Conservation (phyloP, 2,113 vertebrate species). For the Conger conger region DNA sequence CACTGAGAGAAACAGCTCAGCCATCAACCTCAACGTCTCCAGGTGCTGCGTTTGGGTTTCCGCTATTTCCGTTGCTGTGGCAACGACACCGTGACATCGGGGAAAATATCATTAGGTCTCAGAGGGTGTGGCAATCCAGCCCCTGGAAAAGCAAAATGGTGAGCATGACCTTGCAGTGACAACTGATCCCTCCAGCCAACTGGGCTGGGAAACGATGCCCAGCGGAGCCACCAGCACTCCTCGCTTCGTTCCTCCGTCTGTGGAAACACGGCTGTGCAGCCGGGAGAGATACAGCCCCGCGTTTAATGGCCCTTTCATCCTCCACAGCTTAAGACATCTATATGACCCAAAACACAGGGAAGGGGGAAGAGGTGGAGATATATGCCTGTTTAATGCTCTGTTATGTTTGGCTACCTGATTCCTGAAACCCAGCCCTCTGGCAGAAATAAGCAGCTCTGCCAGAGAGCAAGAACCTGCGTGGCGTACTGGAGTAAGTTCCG, state of each 20-base stretch:
- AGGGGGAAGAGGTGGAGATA: neutral
- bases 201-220: neutral
- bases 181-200: constrained; percentile 34
- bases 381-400: constrained; percentile 23
- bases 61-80: neutral
- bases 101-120: constrained; percentile 29
- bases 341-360: constrained; percentile 33
- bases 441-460: neutral
- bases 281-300: constrained; percentile 27
- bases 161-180: constrained; percentile 32
- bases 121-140: constrained; percentile 7
- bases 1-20: neutral
- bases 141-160: constrained; percentile 11
- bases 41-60: neutral
- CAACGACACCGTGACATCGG: constrained; percentile 6
- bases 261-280: constrained; percentile 26
- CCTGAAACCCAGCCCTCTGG: neutral
- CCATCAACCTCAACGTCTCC: neutral
- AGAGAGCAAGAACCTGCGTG: neutral
- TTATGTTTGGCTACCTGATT: constrained; percentile 10
- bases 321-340: constrained; percentile 34
- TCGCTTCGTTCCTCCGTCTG: neutral
- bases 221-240: neutral
- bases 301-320: constrained; percentile 35
- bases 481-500: neutral